phyloP scores from a whole-genome alignment of 2,888 invertebrate genomes.

The Eupithecia subfuscata region DNA sequence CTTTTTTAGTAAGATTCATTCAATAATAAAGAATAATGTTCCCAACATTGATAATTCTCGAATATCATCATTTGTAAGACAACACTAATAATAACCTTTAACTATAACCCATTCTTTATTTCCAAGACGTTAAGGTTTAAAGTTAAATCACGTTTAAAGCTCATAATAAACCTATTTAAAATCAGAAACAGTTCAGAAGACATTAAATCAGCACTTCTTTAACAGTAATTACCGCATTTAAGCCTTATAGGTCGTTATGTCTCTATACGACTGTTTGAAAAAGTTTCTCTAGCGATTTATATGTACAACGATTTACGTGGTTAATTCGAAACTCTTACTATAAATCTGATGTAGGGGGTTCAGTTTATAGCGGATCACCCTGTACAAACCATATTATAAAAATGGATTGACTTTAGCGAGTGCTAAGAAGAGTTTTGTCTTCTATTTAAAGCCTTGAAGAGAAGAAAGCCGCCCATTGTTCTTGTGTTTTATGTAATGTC shows the following conservation, averaged over 20 bases:
- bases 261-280: slow-evolving; percentile 23
- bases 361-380: not conserved
- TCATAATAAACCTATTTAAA: slow-evolving; percentile 18
- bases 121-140: not conserved
- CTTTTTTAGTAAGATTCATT: not conserved
- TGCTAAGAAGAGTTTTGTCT: not conserved
- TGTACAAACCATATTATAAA: not conserved
- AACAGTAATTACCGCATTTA: slow-evolving; percentile 21
- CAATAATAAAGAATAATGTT: slow-evolving; percentile 3
- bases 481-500: too few species aligned
- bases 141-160: not conserved
- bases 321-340: not conserved
- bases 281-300: slow-evolving; percentile 5
- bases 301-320: slow-evolving; percentile 1
- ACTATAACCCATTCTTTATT: not conserved
- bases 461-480: too few species aligned
- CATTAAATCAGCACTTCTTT: slow-evolving; percentile 25
- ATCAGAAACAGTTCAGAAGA: slow-evolving; percentile 16
- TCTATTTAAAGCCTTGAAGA: too few species aligned
- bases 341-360: not conserved
- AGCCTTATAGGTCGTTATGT: slow-evolving; percentile 31
- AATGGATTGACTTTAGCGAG: not conserved
- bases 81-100: not conserved
- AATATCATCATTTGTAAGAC: not conserved
- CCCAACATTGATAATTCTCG: not conserved